Base-by-base conservation (phyloP, 2,113 vertebrate species). In the Eurystomus gularis region DNA sequence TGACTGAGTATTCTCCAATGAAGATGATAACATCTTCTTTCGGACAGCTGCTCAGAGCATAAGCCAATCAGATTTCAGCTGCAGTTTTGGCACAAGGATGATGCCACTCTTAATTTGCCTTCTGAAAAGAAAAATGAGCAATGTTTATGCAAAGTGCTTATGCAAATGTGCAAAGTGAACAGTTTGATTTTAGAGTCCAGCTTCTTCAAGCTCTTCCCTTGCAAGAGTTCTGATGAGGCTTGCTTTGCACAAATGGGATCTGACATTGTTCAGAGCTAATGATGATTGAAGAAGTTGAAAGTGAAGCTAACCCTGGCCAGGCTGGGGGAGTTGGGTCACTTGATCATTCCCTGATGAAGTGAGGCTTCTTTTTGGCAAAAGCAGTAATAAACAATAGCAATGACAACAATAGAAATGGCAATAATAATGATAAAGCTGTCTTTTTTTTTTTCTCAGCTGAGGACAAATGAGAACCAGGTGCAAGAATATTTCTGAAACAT, bases 181-280 rank as follows among this genome's bases (percentile, higher is more conserved):
- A 65, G 26, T n/a, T 95, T 84, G 82, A 92, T 97, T 94, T 96
- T 89, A 91, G 70, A 79, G 44, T 84, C 61, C 82, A 4, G 5
- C 66, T 88, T 94, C 85, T 88, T 69, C 49, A 91, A 94, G 42
- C 70, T 90, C 64, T 73, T 70, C 61, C 80, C 76, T 95, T 92
- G 84, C 68, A 26, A 58, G 71, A 49, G 51, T 77, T 35, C 73
- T 95, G 2, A 3, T 87, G 91, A 93, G 76, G 80, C 79, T 84
- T 71, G 80, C 81, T 82, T 94, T 96, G 92, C 82, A 85, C 93
- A 96, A 96, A 96, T 97, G 94, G 89, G 96, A 96, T 57, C 26
- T 96, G 96, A 96, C 91, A 54, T 81, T 95, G 92, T 95, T 95
- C 84, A 81, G 93, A 92, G 78, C 83, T 97, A 85, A 86, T 75